These are phyloP conservation scores for Stenotaenia linearis DNA, from an alignment of 2,888 invertebrate genomes.

Conservation along the genomic window DNA sequence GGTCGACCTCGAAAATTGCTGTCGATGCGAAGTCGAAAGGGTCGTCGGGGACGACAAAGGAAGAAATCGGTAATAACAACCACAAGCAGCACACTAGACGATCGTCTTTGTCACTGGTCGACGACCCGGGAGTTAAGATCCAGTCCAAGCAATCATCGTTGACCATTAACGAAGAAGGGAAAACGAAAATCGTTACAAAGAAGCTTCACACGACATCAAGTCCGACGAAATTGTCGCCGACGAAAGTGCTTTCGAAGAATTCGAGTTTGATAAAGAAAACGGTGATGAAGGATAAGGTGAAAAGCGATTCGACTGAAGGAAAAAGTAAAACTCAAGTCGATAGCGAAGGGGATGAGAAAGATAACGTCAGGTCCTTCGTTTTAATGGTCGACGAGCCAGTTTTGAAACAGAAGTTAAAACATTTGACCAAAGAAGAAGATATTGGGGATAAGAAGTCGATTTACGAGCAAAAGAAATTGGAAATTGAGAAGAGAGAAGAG, in stretches of 20 bases:
- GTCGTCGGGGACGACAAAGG: neutral
- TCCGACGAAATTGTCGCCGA: neutral
- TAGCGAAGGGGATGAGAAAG: no score
- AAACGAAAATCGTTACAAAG: neutral
- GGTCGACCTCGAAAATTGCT: neutral
- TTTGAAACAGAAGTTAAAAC: neutral
- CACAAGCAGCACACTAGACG: neutral
- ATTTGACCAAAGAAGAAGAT: neutral
- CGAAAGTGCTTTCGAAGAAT: neutral
- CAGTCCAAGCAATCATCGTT: neutral
- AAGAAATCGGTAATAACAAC: neutral
- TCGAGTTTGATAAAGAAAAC: neutral
- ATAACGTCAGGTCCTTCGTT: neutral
- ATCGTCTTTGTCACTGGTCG: neutral
- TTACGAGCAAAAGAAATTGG: neutral
- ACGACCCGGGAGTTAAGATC: neutral
- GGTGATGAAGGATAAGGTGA: neutral
- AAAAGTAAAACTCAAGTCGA: neutral
- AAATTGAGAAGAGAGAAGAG: neutral
- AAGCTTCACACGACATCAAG: neutral
- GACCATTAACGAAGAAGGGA: neutral
- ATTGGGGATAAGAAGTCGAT: neutral
- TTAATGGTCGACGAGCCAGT: neutral
- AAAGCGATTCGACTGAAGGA: neutral
- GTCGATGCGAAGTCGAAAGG: neutral